Evolutionary conservation across 1,140 invertebrate genomes (phyloP).

Genomic region (Halictus rubicundus): DNA sequence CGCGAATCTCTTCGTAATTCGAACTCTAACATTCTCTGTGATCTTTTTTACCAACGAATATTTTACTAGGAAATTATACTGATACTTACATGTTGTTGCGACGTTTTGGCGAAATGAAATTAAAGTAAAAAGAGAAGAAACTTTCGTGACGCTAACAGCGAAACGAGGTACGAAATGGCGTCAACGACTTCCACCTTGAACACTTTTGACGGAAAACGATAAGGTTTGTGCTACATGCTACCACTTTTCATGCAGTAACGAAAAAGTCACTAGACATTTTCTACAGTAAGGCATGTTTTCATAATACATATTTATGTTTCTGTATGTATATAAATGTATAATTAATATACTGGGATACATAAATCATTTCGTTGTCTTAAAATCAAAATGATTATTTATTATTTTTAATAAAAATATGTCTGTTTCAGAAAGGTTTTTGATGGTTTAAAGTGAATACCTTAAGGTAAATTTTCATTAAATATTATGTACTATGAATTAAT

Average conservation of each 20-base stretch:
- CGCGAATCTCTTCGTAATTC: not conserved
- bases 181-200: slow-evolving; percentile 48
- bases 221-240: slow-evolving; percentile 11
- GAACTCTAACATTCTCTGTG: not conserved
- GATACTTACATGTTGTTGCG: slow-evolving; percentile 50
- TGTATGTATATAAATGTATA: too few species aligned
- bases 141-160: slow-evolving; percentile 43
- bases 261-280: slow-evolving; percentile 35
- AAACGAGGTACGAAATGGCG: slow-evolving; percentile 62
- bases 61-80: not conserved
- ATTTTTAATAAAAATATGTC: not conserved
- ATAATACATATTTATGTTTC: not conserved
- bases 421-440: too few species aligned
- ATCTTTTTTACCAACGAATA: not conserved
- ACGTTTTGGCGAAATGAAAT: slow-evolving; percentile 61
- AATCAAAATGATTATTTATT: not conserved
- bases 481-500: not conserved
- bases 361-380: too few species aligned
- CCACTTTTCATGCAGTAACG: not conserved
- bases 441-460: too few species aligned
- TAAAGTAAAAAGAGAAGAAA: slow-evolving; percentile 50
- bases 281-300: not conserved
- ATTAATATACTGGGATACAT: too few species aligned
- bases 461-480: too few species aligned
- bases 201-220: slow-evolving; percentile 42